Evolutionary conservation across 2,797 vertebrate species (phyloP).

Genomic region (Pseudochirops cupreus): DNA sequence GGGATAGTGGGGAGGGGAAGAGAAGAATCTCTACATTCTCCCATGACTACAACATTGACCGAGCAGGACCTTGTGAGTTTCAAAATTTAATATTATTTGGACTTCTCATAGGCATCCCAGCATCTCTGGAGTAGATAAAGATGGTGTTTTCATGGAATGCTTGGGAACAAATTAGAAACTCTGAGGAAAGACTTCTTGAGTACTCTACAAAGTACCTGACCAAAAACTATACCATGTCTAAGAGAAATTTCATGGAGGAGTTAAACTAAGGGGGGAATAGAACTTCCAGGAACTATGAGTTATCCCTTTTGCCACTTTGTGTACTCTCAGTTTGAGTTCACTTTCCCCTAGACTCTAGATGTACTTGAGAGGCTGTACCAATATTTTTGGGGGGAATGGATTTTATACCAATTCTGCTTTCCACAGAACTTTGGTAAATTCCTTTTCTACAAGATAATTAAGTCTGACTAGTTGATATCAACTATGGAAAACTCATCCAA

Average conservation of each 20-base stretch:
- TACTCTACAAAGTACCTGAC: neutral
- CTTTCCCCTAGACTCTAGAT: neutral
- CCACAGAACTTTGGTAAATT: neutral
- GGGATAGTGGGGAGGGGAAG: neutral
- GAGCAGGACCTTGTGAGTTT: neutral
- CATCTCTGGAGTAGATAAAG: neutral
- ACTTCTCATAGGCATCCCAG: neutral
- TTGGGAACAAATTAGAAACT: neutral
- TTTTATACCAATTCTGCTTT: neutral
- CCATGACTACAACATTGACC: too few relatives aligned
- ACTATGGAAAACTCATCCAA: neutral
- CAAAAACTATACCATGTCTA: neutral
- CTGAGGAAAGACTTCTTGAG: neutral
- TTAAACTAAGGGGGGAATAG: neutral
- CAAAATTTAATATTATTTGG: neutral
- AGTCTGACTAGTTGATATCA: neutral
- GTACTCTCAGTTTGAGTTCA: neutral
- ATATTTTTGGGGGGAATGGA: neutral
- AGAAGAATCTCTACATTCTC: neutral
- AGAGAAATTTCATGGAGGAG: neutral
- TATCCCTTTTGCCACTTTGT: neutral
- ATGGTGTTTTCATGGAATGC: neutral
- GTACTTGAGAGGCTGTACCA: neutral
- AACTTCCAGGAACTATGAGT: neutral
- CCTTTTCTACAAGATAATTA: neutral